A percentile compares a stretch with the other conserved stretches of the same genome.
phyloP scores from a whole-genome alignment of 2,113 vertebrate species.

The Anthoscopus minutus region DNA sequence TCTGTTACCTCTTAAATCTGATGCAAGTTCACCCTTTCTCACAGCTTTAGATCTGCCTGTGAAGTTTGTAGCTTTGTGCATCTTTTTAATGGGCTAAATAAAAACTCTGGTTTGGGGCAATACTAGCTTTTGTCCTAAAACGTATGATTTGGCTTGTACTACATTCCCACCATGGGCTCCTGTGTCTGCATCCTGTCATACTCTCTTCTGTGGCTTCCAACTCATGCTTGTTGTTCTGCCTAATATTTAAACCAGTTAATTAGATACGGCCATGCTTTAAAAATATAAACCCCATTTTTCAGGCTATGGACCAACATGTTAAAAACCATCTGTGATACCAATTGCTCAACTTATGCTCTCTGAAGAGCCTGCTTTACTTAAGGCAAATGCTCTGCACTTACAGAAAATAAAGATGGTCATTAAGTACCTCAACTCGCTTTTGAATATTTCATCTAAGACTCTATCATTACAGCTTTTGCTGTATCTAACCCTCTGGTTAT shows the following conservation, averaged over 20 bases:
- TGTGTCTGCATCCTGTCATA: not conserved
- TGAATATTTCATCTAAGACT: not conserved
- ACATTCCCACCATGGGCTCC: not conserved
- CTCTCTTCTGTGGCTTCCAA: not conserved
- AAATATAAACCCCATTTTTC: constrained; percentile 40
- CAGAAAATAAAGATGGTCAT: not conserved
- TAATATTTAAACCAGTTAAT: constrained; percentile 36
- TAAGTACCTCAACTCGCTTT: not conserved
- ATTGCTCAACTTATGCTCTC: constrained; percentile 30
- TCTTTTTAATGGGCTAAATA: not conserved
- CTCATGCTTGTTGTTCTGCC: not conserved
- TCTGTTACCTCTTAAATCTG: not conserved
- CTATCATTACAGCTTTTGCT: not conserved
- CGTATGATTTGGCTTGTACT: not conserved
- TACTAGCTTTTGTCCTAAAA: not conserved
- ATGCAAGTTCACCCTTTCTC: not conserved
- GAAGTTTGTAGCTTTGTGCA: not conserved
- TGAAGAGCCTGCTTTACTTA: not conserved
- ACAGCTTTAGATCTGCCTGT: not conserved
- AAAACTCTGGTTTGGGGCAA: not conserved
- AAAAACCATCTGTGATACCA: constrained; percentile 52
- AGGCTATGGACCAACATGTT: constrained; percentile 47
- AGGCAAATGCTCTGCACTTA: not conserved
- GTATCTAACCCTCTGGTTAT: not conserved
- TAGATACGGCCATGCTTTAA: not conserved